These are phyloP conservation scores for Pristionchus fissidentatus DNA, from an alignment of 2,888 invertebrate genomes.

Conservation along the genomic window DNA sequence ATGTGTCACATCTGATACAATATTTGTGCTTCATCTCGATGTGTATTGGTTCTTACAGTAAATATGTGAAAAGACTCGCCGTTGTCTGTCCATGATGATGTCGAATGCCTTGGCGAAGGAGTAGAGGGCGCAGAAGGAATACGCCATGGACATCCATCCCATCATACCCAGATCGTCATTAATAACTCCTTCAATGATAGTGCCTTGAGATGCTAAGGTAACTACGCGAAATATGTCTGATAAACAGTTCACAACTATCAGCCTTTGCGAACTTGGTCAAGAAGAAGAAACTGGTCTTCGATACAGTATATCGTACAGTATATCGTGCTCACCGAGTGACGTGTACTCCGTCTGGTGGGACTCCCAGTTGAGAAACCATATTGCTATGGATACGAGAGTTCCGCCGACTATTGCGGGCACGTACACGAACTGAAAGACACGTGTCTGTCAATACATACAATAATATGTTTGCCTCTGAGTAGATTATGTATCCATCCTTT, in stretches of 20 bases:
- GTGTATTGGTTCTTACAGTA: too few relatives aligned
- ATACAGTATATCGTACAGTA: neutral
- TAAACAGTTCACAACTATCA: too few relatives aligned
- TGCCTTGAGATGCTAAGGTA: too few relatives aligned
- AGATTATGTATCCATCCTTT: neutral
- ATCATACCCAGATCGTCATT: neutral
- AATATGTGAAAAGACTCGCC: neutral
- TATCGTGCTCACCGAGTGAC: neutral
- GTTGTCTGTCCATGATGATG: neutral
- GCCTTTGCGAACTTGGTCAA: too few relatives aligned
- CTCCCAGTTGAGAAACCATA: neutral
- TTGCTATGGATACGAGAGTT: neutral
- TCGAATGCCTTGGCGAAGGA: neutral
- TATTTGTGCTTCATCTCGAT: too few relatives aligned
- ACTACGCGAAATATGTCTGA: too few relatives aligned
- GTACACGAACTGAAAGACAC: neutral
- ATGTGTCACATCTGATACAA: neutral
- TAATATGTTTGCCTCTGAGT: too few relatives aligned
- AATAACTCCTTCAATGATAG: neutral
- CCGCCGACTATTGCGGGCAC: neutral
- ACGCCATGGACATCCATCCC: neutral
- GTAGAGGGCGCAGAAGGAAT: neutral
- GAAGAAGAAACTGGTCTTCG: too few relatives aligned
- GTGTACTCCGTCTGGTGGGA: neutral
- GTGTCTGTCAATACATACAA: too few relatives aligned